phyloP scores from a whole-genome alignment of 2,113 vertebrate species.

The Ceyx melanurus region DNA sequence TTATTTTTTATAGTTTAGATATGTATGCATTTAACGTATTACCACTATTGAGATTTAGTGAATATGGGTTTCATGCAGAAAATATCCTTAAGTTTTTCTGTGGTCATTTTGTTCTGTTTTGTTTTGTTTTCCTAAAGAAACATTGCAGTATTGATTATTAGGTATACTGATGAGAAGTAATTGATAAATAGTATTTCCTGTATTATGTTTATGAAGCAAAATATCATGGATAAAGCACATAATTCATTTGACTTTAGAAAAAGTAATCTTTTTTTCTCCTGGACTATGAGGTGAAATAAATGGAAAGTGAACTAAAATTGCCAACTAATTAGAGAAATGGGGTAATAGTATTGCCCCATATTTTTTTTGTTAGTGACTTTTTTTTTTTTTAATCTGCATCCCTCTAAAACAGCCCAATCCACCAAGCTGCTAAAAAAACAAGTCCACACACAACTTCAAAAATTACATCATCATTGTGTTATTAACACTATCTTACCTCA shows the following conservation, averaged over 20 bases:
- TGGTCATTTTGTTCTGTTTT: background rate
- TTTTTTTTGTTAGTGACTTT: background rate
- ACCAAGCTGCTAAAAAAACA: background rate
- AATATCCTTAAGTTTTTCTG: background rate
- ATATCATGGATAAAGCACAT: background rate
- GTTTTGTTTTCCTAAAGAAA: background rate
- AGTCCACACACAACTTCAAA: background rate
- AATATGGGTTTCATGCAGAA: conserved; percentile 38
- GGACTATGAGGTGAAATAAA: background rate
- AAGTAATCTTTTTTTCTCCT: background rate
- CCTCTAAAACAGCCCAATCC: background rate
- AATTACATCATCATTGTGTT: background rate
- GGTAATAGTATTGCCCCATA: background rate
- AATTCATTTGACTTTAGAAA: background rate
- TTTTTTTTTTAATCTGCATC: background rate
- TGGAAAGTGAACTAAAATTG: background rate
- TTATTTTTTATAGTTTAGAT: conserved; percentile 62
- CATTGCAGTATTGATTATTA: conserved; percentile 26
- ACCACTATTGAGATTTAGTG: conserved; percentile 41
- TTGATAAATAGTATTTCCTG: background rate
- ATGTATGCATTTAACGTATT: conserved; percentile 43
- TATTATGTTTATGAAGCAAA: conserved; percentile 11
- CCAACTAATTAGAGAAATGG: background rate
- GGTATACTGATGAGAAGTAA: background rate
- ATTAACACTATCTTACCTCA: background rate